Base-by-base conservation (phyloP, 2,797 vertebrate genomes). In the Diceros bicornis region DNA sequence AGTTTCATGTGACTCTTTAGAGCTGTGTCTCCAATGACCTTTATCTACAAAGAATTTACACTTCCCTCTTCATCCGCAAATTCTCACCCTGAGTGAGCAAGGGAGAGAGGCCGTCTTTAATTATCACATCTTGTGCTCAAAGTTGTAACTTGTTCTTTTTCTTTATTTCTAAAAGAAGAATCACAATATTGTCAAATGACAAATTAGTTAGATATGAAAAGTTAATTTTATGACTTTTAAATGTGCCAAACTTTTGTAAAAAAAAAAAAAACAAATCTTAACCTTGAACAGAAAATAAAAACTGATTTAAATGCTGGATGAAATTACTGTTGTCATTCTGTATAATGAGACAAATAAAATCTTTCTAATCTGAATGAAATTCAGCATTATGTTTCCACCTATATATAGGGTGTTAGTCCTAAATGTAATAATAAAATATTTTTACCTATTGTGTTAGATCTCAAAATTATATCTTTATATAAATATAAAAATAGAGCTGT, bases 381-480 rank as follows among this genome's bases (percentile, higher is more conserved):
- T 91, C 7, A 29, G 7, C 27, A 78, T 74, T 77, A 57, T 57
- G 41, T 59, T 23, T 91, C 6, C 34, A 44, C n/a, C 83, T 90
- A 50, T 12, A 50, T 50, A 50, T 50, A 50, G 12, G 47, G 68
- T 83, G 27, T 47, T 82, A 83, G 20, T n/a, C 18, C 16, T 83
- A 1, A 84, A 55, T 41, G 16, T 75, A 78, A 23, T n/a, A 87
- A 69, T 71, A 64, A 84, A 34, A 68, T 62, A 72, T 52, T 47
- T 85, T 83, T 81, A 34, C 2, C 9, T 87, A 62, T 84, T 34
- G 1, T 66, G 10, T 68, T 85, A 68, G 13, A 37, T 29, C 21
- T 87, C 21, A 83, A 90, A 87, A 83, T 72, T 95, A 4, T 82
- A 32, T 64, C 6, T 92, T 94, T 59, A 27, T 59, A 21, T 37